Evolutionary conservation across 2,113 vertebrate genomes (phyloP).

Genomic region (Thamnaconus septentrionalis): DNA sequence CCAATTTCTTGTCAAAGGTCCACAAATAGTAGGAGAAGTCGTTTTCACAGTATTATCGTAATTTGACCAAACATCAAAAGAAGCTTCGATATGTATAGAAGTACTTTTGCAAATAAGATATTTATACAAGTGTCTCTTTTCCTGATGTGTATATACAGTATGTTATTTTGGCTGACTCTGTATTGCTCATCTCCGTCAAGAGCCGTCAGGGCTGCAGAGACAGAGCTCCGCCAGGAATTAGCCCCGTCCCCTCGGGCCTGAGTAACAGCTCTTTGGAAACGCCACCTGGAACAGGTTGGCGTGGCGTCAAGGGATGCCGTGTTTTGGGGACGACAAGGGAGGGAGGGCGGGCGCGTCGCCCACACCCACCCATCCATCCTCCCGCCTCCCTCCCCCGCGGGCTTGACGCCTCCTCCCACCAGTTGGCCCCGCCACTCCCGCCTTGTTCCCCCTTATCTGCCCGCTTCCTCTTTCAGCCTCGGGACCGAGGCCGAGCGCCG

Average conservation of each 20-base stretch:
- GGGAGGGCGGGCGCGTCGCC: slow-evolving; percentile 5
- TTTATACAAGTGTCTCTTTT: too few relatives aligned
- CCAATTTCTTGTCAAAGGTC: too few relatives aligned
- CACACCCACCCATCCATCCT: background rate
- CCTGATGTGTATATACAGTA: too few relatives aligned
- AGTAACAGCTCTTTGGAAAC: slow-evolving; percentile 52
- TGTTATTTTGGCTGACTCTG: too few relatives aligned
- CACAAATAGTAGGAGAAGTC: too few relatives aligned
- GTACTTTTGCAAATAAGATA: too few relatives aligned
- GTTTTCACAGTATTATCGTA: too few relatives aligned
- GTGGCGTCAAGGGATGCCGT: slow-evolving; percentile 17
- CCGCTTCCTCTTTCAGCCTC: slow-evolving; percentile 24
- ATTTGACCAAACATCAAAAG: too few relatives aligned
- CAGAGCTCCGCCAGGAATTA: slow-evolving; percentile 35
- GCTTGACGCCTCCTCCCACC: slow-evolving; percentile 21
- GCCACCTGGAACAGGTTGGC: slow-evolving; percentile 44
- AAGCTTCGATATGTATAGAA: too few relatives aligned
- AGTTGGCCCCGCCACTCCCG: slow-evolving; percentile 10
- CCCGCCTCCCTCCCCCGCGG: slow-evolving; percentile 29
- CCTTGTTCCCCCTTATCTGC: slow-evolving; percentile 38
- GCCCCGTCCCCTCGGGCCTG: slow-evolving; percentile 12
- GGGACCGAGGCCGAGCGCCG: slow-evolving; percentile 26
- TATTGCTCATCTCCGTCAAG: too few relatives aligned
- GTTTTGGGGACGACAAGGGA: background rate
- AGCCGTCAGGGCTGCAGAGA: slow-evolving; percentile 24